These are phyloP conservation scores for Tipula helvola DNA, from an alignment of 2,888 invertebrate genomes.

Conservation along the genomic window DNA sequence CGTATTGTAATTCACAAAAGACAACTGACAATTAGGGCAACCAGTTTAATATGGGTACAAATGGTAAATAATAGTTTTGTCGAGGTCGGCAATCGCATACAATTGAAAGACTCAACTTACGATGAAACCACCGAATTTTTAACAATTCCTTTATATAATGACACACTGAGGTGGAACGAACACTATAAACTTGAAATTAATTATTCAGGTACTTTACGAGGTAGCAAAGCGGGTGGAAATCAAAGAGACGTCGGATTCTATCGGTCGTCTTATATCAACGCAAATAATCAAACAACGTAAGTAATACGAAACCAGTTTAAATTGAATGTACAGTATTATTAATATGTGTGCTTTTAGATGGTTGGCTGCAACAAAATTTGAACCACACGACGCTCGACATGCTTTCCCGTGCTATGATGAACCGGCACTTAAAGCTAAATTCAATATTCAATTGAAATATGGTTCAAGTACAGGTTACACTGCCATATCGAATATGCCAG, in stretches of 20 bases:
- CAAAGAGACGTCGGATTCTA: constrained; percentile 41
- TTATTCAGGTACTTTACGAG: constrained; percentile 44
- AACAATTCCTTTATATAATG: constrained; percentile 11
- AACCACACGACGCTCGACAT: constrained; percentile 49
- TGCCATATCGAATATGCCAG: constrained; percentile 39
- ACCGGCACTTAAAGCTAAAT: constrained; percentile 53
- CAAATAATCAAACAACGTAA: constrained; percentile 17
- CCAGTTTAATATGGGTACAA: constrained; percentile 17
- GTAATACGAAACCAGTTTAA: background rate
- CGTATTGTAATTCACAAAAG: constrained; percentile 25
- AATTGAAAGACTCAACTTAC: constrained; percentile 12
- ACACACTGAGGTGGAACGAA: background rate
- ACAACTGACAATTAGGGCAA: constrained; percentile 19
- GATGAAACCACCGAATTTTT: constrained; percentile 23
- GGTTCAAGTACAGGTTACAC: constrained; percentile 23
- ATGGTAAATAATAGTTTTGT: background rate
- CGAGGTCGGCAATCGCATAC: background rate
- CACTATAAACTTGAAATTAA: constrained; percentile 35
- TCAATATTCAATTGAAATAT: constrained; percentile 26
- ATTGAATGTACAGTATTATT: background rate
- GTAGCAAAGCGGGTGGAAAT: constrained; percentile 39
- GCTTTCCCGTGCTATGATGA: constrained; percentile 67
- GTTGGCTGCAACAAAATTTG: constrained; percentile 55
- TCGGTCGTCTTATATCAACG: constrained; percentile 38
- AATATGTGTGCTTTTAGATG: constrained; percentile 18